Conservation (phyloP, 2,888 invertebrate genomes). For the Erebia epiphron region DNA sequence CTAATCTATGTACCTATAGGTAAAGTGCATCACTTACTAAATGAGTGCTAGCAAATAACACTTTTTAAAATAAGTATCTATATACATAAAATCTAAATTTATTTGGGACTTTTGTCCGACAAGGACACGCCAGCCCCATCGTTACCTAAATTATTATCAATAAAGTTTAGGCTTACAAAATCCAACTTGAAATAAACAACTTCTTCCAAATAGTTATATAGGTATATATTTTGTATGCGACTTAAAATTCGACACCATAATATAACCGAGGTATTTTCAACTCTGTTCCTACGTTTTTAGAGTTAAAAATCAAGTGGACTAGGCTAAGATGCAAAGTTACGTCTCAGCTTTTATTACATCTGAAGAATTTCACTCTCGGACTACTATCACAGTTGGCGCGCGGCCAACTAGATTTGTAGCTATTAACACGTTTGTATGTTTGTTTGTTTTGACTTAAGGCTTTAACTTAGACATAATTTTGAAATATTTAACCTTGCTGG, state of each 20-base stretch:
- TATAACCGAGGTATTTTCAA: background rate
- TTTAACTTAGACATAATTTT: constrained; percentile 3
- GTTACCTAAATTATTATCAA: no score
- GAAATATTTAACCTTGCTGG: background rate
- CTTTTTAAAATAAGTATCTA: no score
- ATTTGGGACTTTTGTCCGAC: no score
- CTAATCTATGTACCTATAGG: no score
- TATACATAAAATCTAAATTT: no score
- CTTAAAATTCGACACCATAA: constrained; percentile 1
- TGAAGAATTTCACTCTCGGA: constrained; percentile 28
- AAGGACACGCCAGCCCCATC: no score
- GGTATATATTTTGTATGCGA: constrained; percentile 22
- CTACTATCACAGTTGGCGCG: constrained; percentile 33
- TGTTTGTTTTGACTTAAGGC: constrained; percentile 16
- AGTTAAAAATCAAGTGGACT: background rate
- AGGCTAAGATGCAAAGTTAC: constrained; percentile 32
- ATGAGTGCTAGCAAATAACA: no score
- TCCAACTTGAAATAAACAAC: background rate
- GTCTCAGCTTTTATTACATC: constrained; percentile 27
- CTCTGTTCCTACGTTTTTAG: background rate
- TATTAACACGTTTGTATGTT: constrained; percentile 30
- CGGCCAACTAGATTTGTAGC: constrained; percentile 35
- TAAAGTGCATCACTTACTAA: no score
- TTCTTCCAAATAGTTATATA: background rate
- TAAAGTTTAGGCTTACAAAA: no score